Conservation (phyloP, 2,113 vertebrate genomes). For the Eolophus roseicapilla region DNA sequence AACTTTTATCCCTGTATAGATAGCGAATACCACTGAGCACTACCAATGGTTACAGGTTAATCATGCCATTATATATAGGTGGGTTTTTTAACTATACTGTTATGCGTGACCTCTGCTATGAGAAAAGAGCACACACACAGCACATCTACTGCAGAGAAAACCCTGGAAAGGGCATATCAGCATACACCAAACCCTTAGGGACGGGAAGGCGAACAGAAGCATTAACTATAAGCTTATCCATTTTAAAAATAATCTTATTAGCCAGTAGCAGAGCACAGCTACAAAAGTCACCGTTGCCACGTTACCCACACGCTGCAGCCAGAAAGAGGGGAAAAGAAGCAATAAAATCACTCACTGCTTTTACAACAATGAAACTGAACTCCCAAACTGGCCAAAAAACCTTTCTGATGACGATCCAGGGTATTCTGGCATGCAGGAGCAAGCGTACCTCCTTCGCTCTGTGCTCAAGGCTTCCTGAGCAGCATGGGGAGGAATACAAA, state of each 20-base stretch:
- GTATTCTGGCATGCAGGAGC: neutral
- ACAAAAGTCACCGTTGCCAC: neutral
- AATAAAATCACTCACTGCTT: neutral
- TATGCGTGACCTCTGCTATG: neutral
- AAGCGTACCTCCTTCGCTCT: neutral
- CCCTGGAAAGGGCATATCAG: neutral
- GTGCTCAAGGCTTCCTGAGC: neutral
- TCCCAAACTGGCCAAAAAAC: neutral
- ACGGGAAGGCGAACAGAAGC: neutral
- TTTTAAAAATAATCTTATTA: neutral
- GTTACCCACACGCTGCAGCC: neutral
- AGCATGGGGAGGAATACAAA: fast-evolving
- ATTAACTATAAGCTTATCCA: neutral
- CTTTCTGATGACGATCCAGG: neutral
- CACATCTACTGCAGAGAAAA: neutral
- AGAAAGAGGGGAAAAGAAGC: neutral
- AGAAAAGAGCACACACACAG: fast-evolving
- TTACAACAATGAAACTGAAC: neutral
- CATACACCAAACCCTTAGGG: neutral
- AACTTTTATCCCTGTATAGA: neutral
- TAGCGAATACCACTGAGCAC: neutral
- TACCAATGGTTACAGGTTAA: neutral
- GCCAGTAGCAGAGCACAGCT: neutral
- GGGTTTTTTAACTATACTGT: neutral
- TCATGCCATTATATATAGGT: neutral